These are phyloP conservation scores for Orthonevra nobilis DNA, from an alignment of 2,888 invertebrate genomes.

Conservation along the genomic window DNA sequence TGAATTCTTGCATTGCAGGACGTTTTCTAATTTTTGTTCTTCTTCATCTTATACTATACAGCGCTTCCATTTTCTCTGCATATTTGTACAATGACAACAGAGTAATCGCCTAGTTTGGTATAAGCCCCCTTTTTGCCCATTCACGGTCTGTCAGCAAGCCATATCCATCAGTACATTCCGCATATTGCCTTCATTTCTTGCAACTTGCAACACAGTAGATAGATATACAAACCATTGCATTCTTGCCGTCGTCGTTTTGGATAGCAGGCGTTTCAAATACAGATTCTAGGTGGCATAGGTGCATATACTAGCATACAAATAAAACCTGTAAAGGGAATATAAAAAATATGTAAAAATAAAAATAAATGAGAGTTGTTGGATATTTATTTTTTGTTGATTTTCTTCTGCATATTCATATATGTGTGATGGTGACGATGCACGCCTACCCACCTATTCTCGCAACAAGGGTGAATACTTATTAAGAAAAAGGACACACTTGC, in stretches of 20 bases:
- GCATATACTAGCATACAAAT: neutral
- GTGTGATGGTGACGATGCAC: neutral
- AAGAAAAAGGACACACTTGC: constrained; percentile 69
- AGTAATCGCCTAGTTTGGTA: constrained; percentile 67
- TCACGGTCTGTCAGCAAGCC: constrained; percentile 10
- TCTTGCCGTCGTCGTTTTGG: too few species aligned
- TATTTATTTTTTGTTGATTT: constrained; percentile 51
- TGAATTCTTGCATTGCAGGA: constrained; percentile 67
- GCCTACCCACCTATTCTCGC: constrained; percentile 13
- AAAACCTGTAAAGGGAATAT: neutral
- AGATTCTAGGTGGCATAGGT: too few species aligned
- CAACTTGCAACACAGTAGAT: constrained; percentile 22
- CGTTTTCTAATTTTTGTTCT: constrained; percentile 68
- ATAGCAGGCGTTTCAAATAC: too few species aligned
- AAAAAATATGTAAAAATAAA: constrained; percentile 23
- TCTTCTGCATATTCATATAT: constrained; percentile 51
- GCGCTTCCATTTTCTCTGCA: constrained; percentile 56
- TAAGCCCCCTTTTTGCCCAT: neutral
- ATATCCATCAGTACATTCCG: constrained; percentile 58
- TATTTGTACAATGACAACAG: constrained; percentile 65
- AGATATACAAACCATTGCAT: constrained; percentile 11
- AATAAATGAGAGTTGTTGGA: constrained; percentile 23
- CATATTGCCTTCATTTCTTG: constrained; percentile 67
- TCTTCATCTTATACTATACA: constrained; percentile 63
- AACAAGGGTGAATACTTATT: constrained; percentile 64